Evolutionary conservation across 2,113 vertebrate genomes (phyloP), one percentile per base, ranked within the genome.

Genomic region (Vireo altiloquus): DNA sequence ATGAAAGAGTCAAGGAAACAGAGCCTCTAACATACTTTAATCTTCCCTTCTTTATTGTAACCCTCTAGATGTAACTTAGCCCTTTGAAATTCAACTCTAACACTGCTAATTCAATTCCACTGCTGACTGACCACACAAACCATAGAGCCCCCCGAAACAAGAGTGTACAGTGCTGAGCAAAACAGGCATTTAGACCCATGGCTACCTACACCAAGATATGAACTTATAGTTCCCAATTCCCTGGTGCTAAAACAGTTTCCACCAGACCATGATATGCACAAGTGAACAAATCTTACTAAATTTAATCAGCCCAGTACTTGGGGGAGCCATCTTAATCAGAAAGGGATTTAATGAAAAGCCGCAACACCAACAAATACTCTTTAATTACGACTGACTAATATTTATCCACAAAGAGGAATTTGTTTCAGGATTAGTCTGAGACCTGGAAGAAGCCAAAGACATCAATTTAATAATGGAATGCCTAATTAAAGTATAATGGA

Each of bases 401-500:
- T 98, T 98, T 98, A 96, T 94, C 89, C 96, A 97, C 95, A 97
- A 97, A 97, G 94, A 97, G 82, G 87, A 98, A 97, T 98, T 97
- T 98, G 92, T 97, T 97, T 97, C 94, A 96, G 95, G 95, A 98
- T 98, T 97, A 97, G 94, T 92, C 90, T 96, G 94, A 96, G 96
- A 95, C 92, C 90, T 97, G 81, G 83, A 97, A 95, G 97, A 97
- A 98, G 97, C 91, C 84, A 94, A 96, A 97, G 89, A 97, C 93
- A 97, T 95, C 96, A 97, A 96, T 97, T 97, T 93, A 97, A 97
- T 98, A 97, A 98, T 90, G 81, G 93, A 98, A 98, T 90, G 94
- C 90, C 96, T 98, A 98, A 98, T 98, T 98, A 97, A 97, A 97
- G 92, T 90, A 96, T 97, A 98, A 98, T 97, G 87, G 97, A 96